phyloP scores from a whole-genome alignment of 1,140 invertebrate species.

The Muscidifurax raptorellus region DNA sequence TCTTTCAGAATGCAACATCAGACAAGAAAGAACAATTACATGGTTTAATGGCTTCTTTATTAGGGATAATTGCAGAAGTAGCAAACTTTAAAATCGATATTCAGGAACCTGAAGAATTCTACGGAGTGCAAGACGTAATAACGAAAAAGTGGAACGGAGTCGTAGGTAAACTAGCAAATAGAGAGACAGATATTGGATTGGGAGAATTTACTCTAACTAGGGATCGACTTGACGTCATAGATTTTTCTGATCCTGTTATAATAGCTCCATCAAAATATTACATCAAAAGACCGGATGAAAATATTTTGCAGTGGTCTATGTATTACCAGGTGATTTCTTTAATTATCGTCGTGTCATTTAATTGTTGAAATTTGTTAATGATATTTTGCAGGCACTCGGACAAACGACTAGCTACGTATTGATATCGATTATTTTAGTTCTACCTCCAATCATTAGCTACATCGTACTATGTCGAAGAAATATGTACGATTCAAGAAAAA shows the following conservation, averaged over 20 bases:
- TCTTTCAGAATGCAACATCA: neutral
- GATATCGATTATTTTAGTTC: no score
- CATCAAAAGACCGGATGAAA: neutral
- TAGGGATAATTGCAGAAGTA: neutral
- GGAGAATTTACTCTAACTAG: slow-evolving; percentile 4
- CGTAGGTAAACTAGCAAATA: slow-evolving; percentile 1
- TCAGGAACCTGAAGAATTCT: neutral
- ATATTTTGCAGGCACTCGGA: neutral
- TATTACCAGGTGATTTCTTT: slow-evolving; percentile 19
- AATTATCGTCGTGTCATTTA: no score
- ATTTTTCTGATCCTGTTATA: slow-evolving; percentile 22
- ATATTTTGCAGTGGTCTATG: neutral
- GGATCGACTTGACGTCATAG: neutral
- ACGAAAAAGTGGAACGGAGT: slow-evolving; percentile 30
- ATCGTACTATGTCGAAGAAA: no score
- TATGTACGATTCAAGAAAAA: neutral
- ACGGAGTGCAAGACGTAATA: neutral
- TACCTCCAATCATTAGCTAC: no score
- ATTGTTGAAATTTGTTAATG: no score
- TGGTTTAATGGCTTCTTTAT: neutral
- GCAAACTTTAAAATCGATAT: slow-evolving; percentile 7
- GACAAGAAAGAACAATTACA: neutral
- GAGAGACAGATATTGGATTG: slow-evolving; percentile 30
- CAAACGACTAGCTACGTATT: no score
- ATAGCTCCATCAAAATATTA: neutral